A percentile compares a stretch with the other conserved stretches of the same genome.
Conservation (phyloP, 2,113 vertebrate species). For the Clarias macrocephalus region DNA sequence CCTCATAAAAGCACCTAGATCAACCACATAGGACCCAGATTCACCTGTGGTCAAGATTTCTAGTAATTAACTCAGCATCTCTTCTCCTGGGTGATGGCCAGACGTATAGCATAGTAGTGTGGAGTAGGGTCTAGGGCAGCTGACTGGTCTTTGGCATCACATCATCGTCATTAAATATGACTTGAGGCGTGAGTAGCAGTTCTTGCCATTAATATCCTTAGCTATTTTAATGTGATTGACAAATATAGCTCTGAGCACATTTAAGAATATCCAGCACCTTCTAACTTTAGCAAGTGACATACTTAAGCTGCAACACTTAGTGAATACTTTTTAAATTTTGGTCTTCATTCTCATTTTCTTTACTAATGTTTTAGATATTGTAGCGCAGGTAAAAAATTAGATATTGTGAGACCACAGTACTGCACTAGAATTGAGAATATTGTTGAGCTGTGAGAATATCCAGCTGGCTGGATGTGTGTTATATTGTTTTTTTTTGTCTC, state of each 20-base stretch:
- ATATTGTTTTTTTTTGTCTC: conserved; percentile 1
- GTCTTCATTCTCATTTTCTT: background rate
- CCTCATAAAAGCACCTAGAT: background rate
- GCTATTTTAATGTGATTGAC: conserved; percentile 36
- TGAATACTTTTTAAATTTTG: background rate
- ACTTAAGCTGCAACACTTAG: background rate
- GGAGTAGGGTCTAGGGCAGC: too few species aligned
- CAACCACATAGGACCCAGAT: background rate
- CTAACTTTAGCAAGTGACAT: background rate
- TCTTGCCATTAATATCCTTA: background rate
- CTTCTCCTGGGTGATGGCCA: background rate
- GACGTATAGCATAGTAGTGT: background rate
- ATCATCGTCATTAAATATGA: background rate
- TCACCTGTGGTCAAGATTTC: background rate
- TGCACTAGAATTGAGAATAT: background rate
- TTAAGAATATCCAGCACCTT: background rate
- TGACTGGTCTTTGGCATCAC: background rate
- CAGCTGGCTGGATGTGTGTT: background rate
- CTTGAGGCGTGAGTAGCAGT: background rate
- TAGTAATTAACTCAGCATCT: background rate
- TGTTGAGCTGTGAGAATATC: background rate
- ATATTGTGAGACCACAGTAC: background rate
- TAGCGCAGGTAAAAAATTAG: background rate
- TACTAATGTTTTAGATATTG: background rate
- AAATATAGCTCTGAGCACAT: conserved; percentile 41